A percentile compares a stretch with the other conserved stretches of the same genome.
phyloP scores from a whole-genome alignment of 2,113 vertebrate genomes.

The Rhabdornis inornatus region DNA sequence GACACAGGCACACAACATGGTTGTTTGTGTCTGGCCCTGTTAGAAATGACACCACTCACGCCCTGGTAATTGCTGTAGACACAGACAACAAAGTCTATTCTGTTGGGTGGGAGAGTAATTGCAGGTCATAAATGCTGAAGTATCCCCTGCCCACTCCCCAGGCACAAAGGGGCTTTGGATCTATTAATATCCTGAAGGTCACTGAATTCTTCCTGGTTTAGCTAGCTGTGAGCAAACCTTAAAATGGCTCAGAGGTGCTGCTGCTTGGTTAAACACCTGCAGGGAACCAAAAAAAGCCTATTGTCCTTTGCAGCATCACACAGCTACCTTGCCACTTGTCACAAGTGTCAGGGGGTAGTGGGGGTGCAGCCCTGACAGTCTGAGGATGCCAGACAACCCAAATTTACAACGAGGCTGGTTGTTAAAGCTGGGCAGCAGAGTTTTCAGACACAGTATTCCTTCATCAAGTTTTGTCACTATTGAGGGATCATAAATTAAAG shows the following conservation, averaged over 20 bases:
- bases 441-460: not conserved
- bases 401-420: not conserved
- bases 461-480: not conserved
- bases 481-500: not conserved
- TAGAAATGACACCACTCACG: not conserved
- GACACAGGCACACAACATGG: not conserved
- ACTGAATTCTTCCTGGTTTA: not conserved
- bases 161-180: not conserved
- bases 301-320: not conserved
- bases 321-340: not conserved
- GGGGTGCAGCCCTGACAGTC: not conserved
- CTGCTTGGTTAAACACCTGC: not conserved
- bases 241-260: not conserved
- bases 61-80: not conserved
- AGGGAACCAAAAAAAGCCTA: not conserved
- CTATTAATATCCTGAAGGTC: conserved; percentile 23
- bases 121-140: not conserved
- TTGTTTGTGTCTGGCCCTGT: not conserved
- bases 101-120: not conserved
- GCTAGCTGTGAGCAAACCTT: not conserved
- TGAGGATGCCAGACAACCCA: not conserved
- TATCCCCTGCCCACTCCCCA: not conserved
- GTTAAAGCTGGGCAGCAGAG: not conserved
- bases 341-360: not conserved
- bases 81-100: not conserved